phyloP scores from a whole-genome alignment of 2,797 vertebrate species.

The Champsocephalus esox region DNA sequence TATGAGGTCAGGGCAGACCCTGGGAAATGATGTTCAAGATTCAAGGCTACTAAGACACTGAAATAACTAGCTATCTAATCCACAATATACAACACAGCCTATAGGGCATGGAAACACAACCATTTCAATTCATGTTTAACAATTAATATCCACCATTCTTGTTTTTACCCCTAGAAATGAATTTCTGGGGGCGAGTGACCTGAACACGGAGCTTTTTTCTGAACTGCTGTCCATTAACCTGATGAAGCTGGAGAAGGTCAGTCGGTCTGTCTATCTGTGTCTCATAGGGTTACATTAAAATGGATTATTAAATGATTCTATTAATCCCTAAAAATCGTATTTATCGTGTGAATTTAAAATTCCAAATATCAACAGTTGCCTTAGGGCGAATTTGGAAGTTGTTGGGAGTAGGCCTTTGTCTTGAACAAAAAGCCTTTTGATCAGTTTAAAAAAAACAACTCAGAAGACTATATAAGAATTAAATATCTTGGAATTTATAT shows the following conservation, averaged over 20 bases:
- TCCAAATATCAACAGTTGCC: not conserved
- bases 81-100: no score
- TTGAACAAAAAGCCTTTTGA: not conserved
- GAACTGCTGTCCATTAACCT: conserved; percentile 90
- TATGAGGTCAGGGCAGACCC: no score
- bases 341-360: not conserved
- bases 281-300: no score
- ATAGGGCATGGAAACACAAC: no score
- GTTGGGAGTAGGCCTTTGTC: not conserved
- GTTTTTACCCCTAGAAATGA: conserved; percentile 76
- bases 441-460: not conserved
- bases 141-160: accelerated
- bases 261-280: conserved; percentile 8
- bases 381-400: not conserved
- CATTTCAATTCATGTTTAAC: not conserved
- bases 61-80: no score
- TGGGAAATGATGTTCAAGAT: no score
- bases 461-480: not conserved
- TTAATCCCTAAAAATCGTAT: not conserved
- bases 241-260: conserved; percentile 93
- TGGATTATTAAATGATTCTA: no score
- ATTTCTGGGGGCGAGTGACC: conserved; percentile 71
- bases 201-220: conserved; percentile 87
- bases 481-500: not conserved
- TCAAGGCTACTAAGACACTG: no score